Evolutionary conservation across 30 jellyfish, hydroid and myxozoan genomes (phyloP).

Genomic region (Hydractinia echinata): DNA sequence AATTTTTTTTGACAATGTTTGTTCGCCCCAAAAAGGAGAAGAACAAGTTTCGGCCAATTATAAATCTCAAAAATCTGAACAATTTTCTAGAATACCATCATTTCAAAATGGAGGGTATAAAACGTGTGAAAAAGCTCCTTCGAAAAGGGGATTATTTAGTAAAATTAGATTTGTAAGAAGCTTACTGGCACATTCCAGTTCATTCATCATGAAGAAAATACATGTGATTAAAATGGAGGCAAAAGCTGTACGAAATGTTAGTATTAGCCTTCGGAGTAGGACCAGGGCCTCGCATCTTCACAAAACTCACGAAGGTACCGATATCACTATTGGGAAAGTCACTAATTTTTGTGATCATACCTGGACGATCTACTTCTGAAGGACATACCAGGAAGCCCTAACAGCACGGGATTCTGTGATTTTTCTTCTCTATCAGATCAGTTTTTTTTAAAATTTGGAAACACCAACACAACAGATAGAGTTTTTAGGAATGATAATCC

Average conservation of each 20-base stretch:
- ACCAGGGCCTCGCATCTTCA: constrained; percentile 15
- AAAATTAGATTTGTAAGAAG: too few relatives aligned
- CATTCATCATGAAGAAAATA: neutral
- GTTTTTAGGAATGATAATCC: constrained; percentile 36
- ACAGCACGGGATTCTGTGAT: neutral
- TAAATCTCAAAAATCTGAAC: neutral
- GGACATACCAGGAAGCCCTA: neutral
- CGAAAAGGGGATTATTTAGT: too few relatives aligned
- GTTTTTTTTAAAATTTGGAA: constrained; percentile 6
- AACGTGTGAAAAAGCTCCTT: too few relatives aligned
- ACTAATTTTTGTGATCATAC: neutral
- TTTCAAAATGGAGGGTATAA: too few relatives aligned
- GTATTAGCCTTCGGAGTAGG: neutral
- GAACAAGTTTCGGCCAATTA: constrained; percentile 11
- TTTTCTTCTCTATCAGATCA: neutral
- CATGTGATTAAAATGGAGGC: neutral
- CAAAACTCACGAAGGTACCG: neutral
- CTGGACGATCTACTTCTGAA: neutral
- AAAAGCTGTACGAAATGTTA: constrained; percentile 11
- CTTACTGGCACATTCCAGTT: neutral
- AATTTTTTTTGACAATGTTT: neutral
- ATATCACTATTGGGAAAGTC: neutral
- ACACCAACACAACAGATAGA: constrained; percentile 21
- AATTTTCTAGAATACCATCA: neutral
- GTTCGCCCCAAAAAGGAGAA: constrained; percentile 7